Evolutionary conservation across 2,888 invertebrate genomes (phyloP).

Genomic region (Gerosis bhagava): DNA sequence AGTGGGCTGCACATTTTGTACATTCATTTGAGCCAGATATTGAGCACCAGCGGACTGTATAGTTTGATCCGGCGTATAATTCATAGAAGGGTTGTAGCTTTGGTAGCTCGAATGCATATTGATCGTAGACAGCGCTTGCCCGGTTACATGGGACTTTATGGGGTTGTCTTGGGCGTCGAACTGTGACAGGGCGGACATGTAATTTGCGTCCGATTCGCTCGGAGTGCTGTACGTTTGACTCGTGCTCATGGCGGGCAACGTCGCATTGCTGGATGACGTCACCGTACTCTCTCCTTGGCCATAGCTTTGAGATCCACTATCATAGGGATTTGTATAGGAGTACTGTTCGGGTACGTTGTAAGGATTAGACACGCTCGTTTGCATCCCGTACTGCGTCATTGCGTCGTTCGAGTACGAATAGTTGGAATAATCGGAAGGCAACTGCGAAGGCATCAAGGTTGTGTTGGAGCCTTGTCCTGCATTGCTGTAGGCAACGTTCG

Average conservation of each 20-base stretch:
- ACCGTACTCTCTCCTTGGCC: slow-evolving; percentile 46
- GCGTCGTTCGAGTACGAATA: slow-evolving; percentile 53
- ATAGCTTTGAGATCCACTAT: slow-evolving; percentile 51
- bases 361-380: slow-evolving; percentile 33
- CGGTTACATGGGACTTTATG: slow-evolving; percentile 70
- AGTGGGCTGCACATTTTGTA: not conserved
- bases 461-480: slow-evolving; percentile 53
- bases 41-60: slow-evolving; percentile 40
- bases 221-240: slow-evolving; percentile 40
- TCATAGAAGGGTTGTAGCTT: slow-evolving; percentile 33
- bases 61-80: slow-evolving; percentile 43
- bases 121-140: slow-evolving; percentile 54
- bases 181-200: slow-evolving; percentile 45
- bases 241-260: slow-evolving; percentile 40
- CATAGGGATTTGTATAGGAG: slow-evolving; percentile 44
- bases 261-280: slow-evolving; percentile 44
- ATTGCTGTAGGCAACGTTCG: slow-evolving; percentile 56
- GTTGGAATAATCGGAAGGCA: slow-evolving; percentile 53
- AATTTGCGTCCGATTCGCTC: slow-evolving; percentile 32
- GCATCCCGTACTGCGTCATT: slow-evolving; percentile 34
- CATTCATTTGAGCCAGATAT: slow-evolving; percentile 31
- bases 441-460: slow-evolving; percentile 44
- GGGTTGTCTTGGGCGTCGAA: slow-evolving; percentile 64
- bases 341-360: slow-evolving; percentile 46
- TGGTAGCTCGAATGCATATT: slow-evolving; percentile 36